Conservation (phyloP, 2,797 vertebrate genomes). For the Zalophus californianus region DNA sequence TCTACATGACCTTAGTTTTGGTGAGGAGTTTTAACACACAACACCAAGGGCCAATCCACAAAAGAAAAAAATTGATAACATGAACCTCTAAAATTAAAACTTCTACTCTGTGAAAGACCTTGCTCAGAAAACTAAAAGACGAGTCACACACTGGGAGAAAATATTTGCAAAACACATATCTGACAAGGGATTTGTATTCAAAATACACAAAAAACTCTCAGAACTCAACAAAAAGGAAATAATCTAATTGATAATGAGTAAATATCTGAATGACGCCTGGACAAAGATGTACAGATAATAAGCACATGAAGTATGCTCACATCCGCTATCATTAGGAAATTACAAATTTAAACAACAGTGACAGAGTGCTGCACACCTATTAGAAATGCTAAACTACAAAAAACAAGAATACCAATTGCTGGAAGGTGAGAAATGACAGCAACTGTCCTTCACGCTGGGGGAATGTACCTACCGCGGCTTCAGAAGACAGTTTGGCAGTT, state of each 20-base stretch:
- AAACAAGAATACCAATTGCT: no score
- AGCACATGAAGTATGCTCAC: background rate
- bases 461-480: background rate
- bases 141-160: background rate
- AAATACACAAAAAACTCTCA: background rate
- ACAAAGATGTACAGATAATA: background rate
- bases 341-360: background rate
- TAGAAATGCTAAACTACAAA: background rate
- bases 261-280: background rate
- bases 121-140: background rate
- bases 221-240: no score
- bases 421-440: no score
- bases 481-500: background rate
- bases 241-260: background rate
- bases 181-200: background rate
- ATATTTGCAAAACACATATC: background rate
- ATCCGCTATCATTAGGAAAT: background rate
- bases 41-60: background rate
- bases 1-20: background rate
- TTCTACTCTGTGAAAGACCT: background rate
- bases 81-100: background rate
- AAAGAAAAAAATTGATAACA: background rate
- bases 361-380: background rate
- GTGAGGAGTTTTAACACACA: background rate
- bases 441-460: no score